Conservation (phyloP, 2,888 invertebrate genomes). For the Malacosoma neustria region DNA sequence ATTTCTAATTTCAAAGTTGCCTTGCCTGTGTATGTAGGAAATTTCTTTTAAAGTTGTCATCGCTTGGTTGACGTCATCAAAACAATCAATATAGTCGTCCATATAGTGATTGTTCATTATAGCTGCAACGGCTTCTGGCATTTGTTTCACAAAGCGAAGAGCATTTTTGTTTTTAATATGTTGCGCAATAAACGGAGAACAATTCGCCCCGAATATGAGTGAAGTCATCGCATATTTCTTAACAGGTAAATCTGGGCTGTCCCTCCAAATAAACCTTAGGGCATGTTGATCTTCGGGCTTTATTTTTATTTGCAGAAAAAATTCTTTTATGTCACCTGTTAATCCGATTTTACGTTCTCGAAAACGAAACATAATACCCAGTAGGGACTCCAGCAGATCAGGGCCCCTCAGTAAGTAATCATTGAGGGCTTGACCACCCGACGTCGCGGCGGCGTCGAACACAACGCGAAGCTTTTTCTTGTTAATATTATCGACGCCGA, state of each 20-base stretch:
- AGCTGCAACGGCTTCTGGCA: background rate
- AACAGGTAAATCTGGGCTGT: background rate
- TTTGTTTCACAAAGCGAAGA: background rate
- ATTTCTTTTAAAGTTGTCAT: background rate
- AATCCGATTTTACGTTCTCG: background rate
- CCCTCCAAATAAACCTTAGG: background rate
- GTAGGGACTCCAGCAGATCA: background rate
- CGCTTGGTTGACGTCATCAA: background rate
- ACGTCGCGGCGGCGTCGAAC: background rate
- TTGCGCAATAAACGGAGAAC: background rate
- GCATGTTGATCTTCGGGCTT: background rate
- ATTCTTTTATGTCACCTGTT: background rate
- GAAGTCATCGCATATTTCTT: background rate
- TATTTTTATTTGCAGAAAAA: background rate
- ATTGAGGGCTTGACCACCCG: background rate
- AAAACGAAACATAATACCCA: background rate
- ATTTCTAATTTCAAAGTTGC: background rate
- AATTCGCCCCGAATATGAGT: background rate
- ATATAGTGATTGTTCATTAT: background rate
- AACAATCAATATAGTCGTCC: background rate
- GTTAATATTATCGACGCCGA: background rate
- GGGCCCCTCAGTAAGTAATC: background rate
- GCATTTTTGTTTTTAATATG: background rate
- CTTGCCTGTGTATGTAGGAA: background rate
- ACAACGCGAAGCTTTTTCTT: background rate